phyloP scores from a whole-genome alignment of 2,797 vertebrate genomes.

The Paedocypris micromegethes region DNA sequence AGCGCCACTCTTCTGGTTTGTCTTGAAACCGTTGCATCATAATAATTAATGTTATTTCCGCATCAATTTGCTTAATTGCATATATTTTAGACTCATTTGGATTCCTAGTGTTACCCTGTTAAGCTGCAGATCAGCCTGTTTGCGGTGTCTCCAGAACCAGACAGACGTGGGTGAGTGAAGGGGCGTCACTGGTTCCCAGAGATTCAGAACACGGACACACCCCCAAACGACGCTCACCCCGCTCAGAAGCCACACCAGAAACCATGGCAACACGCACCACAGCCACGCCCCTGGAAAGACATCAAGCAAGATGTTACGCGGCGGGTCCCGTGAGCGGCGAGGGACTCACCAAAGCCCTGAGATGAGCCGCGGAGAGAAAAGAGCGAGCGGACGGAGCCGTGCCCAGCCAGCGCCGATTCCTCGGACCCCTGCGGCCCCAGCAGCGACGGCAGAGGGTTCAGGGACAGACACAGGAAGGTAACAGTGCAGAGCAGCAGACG shows the following conservation, averaged over 20 bases:
- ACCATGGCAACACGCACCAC: constrained; percentile 89
- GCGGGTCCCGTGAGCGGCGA: background rate
- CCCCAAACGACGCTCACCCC: constrained; percentile 91
- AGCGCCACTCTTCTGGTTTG: no score
- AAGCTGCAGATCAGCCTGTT: constrained; percentile 90
- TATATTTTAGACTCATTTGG: no score
- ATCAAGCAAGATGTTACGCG: background rate
- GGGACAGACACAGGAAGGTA: constrained; percentile 91
- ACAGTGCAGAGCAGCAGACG: constrained; percentile 91
- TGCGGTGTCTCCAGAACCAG: constrained; percentile 94
- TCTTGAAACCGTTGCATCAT: no score
- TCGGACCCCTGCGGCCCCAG: constrained; percentile 66
- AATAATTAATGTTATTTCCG: no score
- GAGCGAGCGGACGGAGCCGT: constrained; percentile 72
- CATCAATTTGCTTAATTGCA: no score
- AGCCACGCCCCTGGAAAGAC: constrained; percentile 74
- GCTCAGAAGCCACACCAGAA: constrained; percentile 90
- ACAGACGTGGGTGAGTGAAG: constrained; percentile 91
- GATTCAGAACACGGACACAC: constrained; percentile 87
- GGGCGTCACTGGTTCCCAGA: constrained; percentile 89
- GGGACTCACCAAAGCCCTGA: constrained; percentile 67
- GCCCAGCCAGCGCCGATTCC: constrained; percentile 38
- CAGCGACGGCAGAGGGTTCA: constrained; percentile 89
- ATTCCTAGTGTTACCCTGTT: constrained; percentile 67
- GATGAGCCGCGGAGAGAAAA: constrained; percentile 71